A percentile compares a stretch with the other conserved stretches of the same genome.
Conservation (phyloP, 2,888 invertebrate genomes). For the Cyclophora punctaria region DNA sequence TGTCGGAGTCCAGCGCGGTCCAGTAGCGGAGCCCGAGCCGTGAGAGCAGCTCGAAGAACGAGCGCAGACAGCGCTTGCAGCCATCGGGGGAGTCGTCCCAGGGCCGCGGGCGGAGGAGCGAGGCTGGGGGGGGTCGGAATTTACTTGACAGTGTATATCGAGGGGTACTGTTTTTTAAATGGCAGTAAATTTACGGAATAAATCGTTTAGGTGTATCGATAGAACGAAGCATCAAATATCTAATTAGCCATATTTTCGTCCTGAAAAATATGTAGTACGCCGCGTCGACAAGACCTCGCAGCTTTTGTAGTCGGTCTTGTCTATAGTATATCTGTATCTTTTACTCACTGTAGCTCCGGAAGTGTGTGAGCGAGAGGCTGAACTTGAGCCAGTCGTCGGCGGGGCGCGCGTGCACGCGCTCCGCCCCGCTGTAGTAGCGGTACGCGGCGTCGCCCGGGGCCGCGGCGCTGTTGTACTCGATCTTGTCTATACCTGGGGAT, state of each 20-base stretch:
- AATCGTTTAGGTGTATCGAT: too few relatives aligned
- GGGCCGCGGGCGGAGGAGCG: conserved; percentile 44
- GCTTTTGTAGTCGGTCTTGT: too few relatives aligned
- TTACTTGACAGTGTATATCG: not conserved
- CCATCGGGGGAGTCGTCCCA: conserved; percentile 79
- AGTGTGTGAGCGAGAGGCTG: conserved; percentile 72
- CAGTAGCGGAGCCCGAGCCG: conserved; percentile 78
- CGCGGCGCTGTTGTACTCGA: conserved; percentile 73
- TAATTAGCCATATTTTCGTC: too few relatives aligned
- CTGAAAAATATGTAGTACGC: too few relatives aligned
- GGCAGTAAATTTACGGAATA: too few relatives aligned
- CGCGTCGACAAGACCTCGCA: too few relatives aligned
- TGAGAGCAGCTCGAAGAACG: conserved; percentile 77
- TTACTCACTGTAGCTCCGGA: conserved; percentile 45
- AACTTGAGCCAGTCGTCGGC: conserved; percentile 81
- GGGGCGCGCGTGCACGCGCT: conserved; percentile 72
- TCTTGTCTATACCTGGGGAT: conserved; percentile 64
- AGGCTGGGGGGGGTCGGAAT: not conserved
- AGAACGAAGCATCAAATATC: too few relatives aligned
- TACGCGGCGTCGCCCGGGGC: conserved; percentile 62
- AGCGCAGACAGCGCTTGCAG: conserved; percentile 74
- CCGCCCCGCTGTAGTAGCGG: conserved; percentile 74
- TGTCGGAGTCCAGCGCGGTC: conserved; percentile 75
- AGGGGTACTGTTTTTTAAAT: too few relatives aligned
- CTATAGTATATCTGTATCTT: not conserved